These are phyloP conservation scores for Colaptes auratus DNA, from an alignment of 2,113 vertebrate species.

Conservation along the genomic window DNA sequence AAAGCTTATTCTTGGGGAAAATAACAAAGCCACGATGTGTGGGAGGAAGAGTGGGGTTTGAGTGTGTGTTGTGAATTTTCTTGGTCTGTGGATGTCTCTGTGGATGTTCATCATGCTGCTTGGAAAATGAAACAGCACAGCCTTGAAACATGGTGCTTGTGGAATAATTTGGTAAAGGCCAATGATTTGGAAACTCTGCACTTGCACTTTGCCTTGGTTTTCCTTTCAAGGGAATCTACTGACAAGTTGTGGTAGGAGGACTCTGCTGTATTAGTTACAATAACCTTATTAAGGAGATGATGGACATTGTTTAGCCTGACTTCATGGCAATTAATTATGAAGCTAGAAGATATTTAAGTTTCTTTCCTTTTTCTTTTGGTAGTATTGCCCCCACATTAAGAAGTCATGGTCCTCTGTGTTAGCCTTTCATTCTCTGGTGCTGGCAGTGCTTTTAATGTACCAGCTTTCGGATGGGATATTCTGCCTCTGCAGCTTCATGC, in stretches of 20 bases:
- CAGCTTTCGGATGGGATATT: conserved; percentile 5
- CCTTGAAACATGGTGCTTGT: neutral
- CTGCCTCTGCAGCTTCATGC: neutral
- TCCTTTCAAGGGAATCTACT: neutral
- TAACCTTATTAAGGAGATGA: neutral
- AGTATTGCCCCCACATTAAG: neutral
- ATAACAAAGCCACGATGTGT: neutral
- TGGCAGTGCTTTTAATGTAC: conserved; percentile 10
- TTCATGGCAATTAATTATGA: neutral
- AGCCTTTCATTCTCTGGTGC: neutral
- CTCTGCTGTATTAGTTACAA: neutral
- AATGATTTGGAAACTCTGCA: neutral
- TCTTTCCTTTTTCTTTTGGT: neutral
- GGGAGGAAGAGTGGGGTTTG: neutral
- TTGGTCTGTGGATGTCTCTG: neutral
- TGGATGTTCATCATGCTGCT: conserved; percentile 7
- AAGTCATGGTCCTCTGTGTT: neutral
- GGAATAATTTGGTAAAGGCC: conserved; percentile 21
- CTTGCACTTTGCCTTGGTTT: neutral
- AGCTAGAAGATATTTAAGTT: neutral
- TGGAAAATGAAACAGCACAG: conserved; percentile 30
- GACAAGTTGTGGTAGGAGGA: neutral
- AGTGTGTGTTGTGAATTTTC: neutral
- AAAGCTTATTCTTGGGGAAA: neutral
- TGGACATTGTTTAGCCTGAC: neutral